Evolutionary conservation across 2,113 vertebrate genomes (phyloP).

Genomic region (Polypterus bichir): DNA sequence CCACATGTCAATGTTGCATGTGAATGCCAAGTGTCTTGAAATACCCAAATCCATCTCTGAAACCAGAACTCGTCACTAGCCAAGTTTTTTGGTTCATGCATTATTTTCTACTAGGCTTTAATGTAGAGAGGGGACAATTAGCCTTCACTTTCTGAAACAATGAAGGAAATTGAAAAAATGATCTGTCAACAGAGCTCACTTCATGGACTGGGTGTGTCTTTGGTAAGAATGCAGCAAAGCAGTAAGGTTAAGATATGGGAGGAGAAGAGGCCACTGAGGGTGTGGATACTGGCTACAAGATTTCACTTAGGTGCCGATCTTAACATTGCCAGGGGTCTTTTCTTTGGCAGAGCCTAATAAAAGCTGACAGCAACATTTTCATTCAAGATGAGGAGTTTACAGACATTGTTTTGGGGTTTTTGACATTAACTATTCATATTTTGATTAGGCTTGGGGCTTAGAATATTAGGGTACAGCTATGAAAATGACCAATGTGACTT

Average conservation of each 20-base stretch:
- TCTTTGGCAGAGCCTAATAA: slow-evolving; percentile 59
- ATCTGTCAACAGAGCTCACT: background rate
- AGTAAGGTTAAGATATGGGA: background rate
- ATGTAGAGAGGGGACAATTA: background rate
- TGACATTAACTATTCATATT: no score
- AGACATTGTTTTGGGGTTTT: no score
- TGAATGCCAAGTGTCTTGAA: no score
- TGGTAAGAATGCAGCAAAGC: background rate
- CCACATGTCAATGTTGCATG: no score
- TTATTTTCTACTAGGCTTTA: background rate
- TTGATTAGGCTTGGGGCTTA: no score
- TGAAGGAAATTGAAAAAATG: background rate
- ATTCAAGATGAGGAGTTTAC: slow-evolving; percentile 5
- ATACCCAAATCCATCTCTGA: no score
- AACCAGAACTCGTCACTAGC: no score
- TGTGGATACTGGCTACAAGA: slow-evolving; percentile 25
- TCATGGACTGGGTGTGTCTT: background rate
- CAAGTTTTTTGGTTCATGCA: no score
- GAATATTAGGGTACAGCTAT: no score
- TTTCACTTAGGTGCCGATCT: slow-evolving; percentile 34
- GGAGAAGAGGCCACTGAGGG: background rate
- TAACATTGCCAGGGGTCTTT: slow-evolving; percentile 47
- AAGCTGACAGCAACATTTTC: slow-evolving; percentile 55
- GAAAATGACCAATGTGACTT: no score
- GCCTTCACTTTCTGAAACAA: background rate